These are phyloP conservation scores for Elachura formosa DNA, from an alignment of 2,113 vertebrate species.

Conservation along the genomic window DNA sequence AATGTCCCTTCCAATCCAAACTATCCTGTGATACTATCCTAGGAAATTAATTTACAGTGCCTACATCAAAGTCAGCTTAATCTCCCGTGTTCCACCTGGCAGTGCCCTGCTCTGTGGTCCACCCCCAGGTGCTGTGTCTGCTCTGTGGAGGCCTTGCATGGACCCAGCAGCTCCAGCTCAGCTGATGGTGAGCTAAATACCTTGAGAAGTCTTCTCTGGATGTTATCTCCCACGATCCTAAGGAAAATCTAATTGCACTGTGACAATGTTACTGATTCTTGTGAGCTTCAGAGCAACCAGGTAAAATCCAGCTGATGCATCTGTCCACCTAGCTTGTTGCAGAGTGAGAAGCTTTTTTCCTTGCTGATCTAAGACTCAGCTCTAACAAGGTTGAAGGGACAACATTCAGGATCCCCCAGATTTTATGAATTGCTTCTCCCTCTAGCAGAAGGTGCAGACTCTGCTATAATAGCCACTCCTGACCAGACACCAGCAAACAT, in stretches of 20 bases:
- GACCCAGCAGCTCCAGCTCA: not conserved
- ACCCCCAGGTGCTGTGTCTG: not conserved
- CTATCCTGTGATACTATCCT: too few relatives aligned
- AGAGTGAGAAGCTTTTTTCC: not conserved
- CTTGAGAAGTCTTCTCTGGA: not conserved
- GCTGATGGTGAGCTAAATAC: not conserved
- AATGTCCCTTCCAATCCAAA: not conserved
- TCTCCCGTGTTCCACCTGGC: not conserved
- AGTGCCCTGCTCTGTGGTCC: fast-evolving
- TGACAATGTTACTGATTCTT: not conserved
- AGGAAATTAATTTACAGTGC: not conserved
- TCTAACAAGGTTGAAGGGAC: not conserved
- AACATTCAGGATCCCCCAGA: not conserved
- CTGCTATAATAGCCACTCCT: not conserved
- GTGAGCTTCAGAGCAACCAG: not conserved
- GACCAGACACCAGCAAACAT: not conserved
- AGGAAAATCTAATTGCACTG: not conserved
- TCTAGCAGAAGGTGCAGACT: not conserved
- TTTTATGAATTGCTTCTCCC: not conserved
- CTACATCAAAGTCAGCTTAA: not conserved
- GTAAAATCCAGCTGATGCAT: not conserved
- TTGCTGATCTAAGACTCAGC: not conserved
- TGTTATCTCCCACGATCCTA: not conserved
- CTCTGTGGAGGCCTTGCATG: not conserved
- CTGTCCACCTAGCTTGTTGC: not conserved